Base-by-base conservation (phyloP, 1,140 invertebrate species). In the Littorina saxatilis region DNA sequence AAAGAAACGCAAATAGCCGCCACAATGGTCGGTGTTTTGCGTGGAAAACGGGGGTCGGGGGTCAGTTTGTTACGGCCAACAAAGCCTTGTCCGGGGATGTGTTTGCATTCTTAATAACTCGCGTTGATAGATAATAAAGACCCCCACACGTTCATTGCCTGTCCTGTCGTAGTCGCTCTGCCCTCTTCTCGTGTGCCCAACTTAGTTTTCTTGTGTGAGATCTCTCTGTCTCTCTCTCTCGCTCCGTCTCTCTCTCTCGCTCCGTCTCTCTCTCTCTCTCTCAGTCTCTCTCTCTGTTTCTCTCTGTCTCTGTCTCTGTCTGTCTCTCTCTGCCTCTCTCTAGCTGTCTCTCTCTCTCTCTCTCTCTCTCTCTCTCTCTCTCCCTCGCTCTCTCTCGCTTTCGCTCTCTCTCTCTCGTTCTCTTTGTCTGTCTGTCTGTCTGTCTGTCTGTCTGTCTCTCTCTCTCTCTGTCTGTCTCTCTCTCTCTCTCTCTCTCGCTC, bases 71-170 rank as follows among this genome's bases (percentile, higher is more conserved):
- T 9, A 29, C 32, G 32, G 32, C 32, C 7, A 66, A 29, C n/a
- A 29, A 29, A 66, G n/a, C 5, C 23, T 23, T 66, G 32, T 5
- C n/a, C 11, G 61, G 32, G 61, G n/a, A 76, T 52, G 29, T 76
- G 20, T 52, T 50, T 50, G 29, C 32, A 5, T 50, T 76, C 7
- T n/a, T 76, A 52, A 76, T 40, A 52, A 76, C 9, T 47, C 52
- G 23, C 4, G n/a, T 27, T 75, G 39, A n/a, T 43, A 75, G 47
- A 75, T 23, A 17, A 3, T 29, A n/a, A 17, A 27, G 37, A 20
- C 23, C 47, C 17, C 32, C 15, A 11, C 37, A 73, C 23, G 15
- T 7, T 73, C 5, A 9, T 73, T 73, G 7, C 43, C 37, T 73
- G 13, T 5, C 11, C 37, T 73, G 20, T 73, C 5, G n/a, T n/a